Percentiles rank a stretch among this genome's conserved stretches.
These are phyloP conservation scores for Hylyphantes graminicola DNA, from an alignment of 1,140 invertebrate species.

Conservation along the genomic window DNA sequence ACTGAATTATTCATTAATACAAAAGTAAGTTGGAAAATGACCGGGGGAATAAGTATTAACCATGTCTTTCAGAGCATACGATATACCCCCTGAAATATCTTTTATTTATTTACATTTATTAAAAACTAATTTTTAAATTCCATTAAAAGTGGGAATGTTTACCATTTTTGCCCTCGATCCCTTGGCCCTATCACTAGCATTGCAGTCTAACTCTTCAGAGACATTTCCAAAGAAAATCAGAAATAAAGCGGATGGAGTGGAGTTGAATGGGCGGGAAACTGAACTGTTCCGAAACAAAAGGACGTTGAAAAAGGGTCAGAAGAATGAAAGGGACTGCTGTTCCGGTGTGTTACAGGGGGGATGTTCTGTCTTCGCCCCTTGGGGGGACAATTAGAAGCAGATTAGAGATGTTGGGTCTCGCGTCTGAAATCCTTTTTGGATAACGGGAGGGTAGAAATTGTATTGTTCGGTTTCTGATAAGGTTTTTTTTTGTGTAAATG, in stretches of 20 bases:
- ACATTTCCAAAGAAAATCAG: no score
- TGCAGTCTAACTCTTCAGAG: no score
- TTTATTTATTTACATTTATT: no score
- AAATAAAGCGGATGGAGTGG: not conserved
- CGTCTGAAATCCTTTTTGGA: constrained; percentile 46
- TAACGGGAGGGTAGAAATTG: not conserved
- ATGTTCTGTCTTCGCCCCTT: constrained; percentile 36
- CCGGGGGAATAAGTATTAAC: no score
- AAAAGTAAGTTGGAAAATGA: no score
- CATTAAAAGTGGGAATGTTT: no score
- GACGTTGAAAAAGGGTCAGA: constrained; percentile 3
- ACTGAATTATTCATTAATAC: no score
- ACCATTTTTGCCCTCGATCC: no score
- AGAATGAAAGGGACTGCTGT: constrained; percentile 12
- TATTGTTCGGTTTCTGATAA: not conserved
- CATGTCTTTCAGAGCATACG: no score
- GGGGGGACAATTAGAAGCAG: constrained; percentile 57
- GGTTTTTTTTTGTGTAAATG: not conserved
- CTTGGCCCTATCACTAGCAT: no score
- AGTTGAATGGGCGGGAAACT: not conserved
- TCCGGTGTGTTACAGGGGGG: constrained; percentile 37
- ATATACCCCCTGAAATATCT: no score
- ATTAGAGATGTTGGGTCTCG: constrained; percentile 56
- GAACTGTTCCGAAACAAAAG: not conserved
- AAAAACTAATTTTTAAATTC: no score